These are phyloP conservation scores for Cheumatopsyche charites DNA, from an alignment of 1,140 invertebrate genomes.

Conservation along the genomic window DNA sequence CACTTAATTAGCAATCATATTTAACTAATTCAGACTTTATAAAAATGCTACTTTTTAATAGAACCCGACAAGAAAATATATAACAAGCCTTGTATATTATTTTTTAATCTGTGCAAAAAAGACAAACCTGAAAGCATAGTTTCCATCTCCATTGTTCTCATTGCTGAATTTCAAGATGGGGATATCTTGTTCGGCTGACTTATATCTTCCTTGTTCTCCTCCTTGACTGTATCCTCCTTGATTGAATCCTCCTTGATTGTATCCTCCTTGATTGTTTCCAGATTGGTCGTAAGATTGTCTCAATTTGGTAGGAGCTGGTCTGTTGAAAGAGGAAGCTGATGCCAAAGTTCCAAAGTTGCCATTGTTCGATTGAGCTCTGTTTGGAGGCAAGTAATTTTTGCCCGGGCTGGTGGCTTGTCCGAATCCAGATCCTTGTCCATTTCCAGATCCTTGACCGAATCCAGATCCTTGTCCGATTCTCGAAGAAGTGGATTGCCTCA, in stretches of 20 bases:
- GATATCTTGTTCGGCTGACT: slow-evolving; percentile 43
- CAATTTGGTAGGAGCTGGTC: too few relatives aligned
- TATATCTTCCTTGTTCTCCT: slow-evolving; percentile 12
- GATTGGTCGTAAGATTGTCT: not conserved
- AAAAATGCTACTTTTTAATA: too few relatives aligned
- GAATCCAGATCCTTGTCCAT: too few relatives aligned
- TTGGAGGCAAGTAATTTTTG: too few relatives aligned
- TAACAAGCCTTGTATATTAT: not conserved
- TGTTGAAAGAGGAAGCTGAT: not conserved
- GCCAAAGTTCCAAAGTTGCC: not conserved
- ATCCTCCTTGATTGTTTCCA: too few relatives aligned
- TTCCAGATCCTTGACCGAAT: slow-evolving; percentile 22
- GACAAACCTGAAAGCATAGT: slow-evolving; percentile 50
- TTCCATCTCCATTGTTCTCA: slow-evolving; percentile 54
- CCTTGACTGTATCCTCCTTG: not conserved
- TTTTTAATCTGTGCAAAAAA: not conserved
- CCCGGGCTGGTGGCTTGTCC: not conserved
- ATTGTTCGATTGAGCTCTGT: not conserved
- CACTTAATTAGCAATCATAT: too few relatives aligned
- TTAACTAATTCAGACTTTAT: too few relatives aligned
- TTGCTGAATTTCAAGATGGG: slow-evolving; percentile 49
- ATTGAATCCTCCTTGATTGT: slow-evolving; percentile 1
- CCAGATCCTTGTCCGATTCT: not conserved
- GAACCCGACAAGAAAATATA: too few relatives aligned
- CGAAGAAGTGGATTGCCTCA: not conserved